phyloP scores from a whole-genome alignment of 2,888 invertebrate genomes.

The Tillus elongatus region DNA sequence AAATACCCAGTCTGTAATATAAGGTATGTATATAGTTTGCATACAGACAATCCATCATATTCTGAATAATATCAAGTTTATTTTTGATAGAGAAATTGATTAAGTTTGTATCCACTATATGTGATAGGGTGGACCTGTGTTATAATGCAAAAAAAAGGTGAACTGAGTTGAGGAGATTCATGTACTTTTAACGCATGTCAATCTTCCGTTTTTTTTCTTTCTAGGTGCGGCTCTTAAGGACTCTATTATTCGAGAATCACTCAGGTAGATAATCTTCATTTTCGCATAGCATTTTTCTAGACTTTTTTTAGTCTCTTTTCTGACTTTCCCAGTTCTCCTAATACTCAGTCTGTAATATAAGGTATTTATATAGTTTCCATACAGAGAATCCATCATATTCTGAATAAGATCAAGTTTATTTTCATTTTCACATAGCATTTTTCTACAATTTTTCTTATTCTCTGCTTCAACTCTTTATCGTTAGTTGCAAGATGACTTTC shows the following conservation, averaged over 20 bases:
- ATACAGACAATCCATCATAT: conserved; percentile 98
- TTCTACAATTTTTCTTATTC: conserved; percentile 66
- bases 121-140: conserved; percentile 97
- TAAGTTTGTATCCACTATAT: conserved; percentile 93
- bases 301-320: conserved; percentile 70
- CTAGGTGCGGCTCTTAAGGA: conserved; percentile 56
- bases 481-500: no score
- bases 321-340: conserved; percentile 94
- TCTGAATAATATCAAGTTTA: conserved; percentile 91
- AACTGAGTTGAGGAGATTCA: conserved; percentile 77
- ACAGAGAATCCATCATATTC: conserved; percentile 98
- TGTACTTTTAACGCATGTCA: conserved; percentile 65
- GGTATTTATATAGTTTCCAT: conserved; percentile 98
- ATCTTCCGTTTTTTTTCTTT: conserved; percentile 61
- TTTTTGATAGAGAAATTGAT: conserved; percentile 97
- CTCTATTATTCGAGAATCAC: conserved; percentile 73
- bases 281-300: conserved; percentile 75
- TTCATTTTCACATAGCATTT: conserved; percentile 80
- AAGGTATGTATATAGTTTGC: conserved; percentile 98
- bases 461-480: no score
- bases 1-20: conserved; percentile 96
- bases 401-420: conserved; percentile 94
- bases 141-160: conserved; percentile 97
- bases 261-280: conserved; percentile 80
- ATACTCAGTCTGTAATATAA: conserved; percentile 96